Evolutionary conservation across 2,888 invertebrate genomes (phyloP), one percentile per base, ranked within the genome.

Genomic region (Lumbricus terrestris): DNA sequence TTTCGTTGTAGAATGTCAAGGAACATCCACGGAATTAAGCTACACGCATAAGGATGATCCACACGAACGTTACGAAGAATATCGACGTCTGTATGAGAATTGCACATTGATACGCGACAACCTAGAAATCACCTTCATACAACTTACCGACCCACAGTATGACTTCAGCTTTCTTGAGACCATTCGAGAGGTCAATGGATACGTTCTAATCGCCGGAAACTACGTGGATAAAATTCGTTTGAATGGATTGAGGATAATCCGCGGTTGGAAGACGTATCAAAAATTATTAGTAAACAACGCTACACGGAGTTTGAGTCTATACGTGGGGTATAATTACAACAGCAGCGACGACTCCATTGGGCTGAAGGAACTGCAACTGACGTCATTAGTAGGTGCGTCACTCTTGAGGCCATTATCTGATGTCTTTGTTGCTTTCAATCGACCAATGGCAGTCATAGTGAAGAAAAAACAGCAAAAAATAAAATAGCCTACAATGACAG

Each of bases 321-420:
- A 83, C 13, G 83, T 83, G 33, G 83, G 34, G 16, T 15, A 4
- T 3, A 83, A 83, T 83, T n/a, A 6, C 83, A 34, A 35, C 18
- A 3, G 16, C 2, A 23, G 13, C 4, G 6, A 33, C 83, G 35
- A 83, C 20, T 34, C 83, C 13, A 35, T 83, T 83, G 83, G 83
- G 20, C 83, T 83, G 16, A 33, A 83, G 34, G 83, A 83, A 83
- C 20, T 83, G 83, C 83, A 83, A 35, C 34, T 83, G 33, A 33
- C 83, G 35, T 83, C 83, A 35, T 83, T 83, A 83, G 83, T 83
- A 83, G 83, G 83, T 83, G 35, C 35, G 83, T 83, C n/a, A 35
- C 20, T 42, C 11, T 42, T 42, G n/a, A n/a, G 16, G 6, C 13
- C 42, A 42, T 42, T 16, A 16, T 42, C 11, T 42, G 11, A 2